Percentiles rank a stretch among this genome's conserved stretches.
Evolutionary conservation across 1,140 invertebrate species (phyloP).

Genomic region (Lepeophtheirus salmonis): DNA sequence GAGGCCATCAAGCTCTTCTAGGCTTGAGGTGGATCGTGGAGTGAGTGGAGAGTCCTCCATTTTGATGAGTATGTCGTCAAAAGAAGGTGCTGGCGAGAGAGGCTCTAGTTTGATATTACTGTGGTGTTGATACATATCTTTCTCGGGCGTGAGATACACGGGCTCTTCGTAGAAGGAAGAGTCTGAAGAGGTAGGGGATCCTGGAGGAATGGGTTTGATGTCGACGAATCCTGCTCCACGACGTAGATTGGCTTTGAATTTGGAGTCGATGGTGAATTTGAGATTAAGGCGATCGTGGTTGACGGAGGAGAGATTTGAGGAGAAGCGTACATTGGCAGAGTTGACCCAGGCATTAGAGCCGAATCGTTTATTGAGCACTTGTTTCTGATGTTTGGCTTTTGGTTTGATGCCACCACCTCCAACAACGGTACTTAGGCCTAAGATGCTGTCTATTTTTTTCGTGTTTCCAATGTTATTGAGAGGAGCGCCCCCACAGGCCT

Average conservation of each 20-base stretch:
- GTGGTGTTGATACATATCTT: too few species aligned
- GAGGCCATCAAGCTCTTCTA: background rate
- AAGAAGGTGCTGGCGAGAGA: too few species aligned
- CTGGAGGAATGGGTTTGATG: constrained; percentile 24
- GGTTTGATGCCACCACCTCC: background rate
- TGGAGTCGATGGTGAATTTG: constrained; percentile 36
- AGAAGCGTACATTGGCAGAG: constrained; percentile 5
- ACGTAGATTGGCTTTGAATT: constrained; percentile 29
- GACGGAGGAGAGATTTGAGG: constrained; percentile 16
- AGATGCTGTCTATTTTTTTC: background rate
- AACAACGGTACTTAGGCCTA: background rate
- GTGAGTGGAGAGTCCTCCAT: background rate
- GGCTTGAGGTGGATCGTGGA: background rate
- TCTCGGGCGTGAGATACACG: background rate
- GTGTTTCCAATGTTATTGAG: background rate
- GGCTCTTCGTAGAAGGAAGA: background rate
- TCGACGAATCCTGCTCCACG: constrained; percentile 24
- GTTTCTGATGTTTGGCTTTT: too few species aligned
- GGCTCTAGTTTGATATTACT: too few species aligned
- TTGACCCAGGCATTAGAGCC: constrained; percentile 16
- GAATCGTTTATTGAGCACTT: constrained; percentile 3
- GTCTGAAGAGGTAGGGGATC: background rate
- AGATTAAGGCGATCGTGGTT: constrained; percentile 33
- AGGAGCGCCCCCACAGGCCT: constrained; percentile 32
- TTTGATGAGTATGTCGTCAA: background rate